Evolutionary conservation across 1,140 invertebrate genomes (phyloP), one percentile per base, ranked within the genome.

Genomic region (Aphis gossypii): DNA sequence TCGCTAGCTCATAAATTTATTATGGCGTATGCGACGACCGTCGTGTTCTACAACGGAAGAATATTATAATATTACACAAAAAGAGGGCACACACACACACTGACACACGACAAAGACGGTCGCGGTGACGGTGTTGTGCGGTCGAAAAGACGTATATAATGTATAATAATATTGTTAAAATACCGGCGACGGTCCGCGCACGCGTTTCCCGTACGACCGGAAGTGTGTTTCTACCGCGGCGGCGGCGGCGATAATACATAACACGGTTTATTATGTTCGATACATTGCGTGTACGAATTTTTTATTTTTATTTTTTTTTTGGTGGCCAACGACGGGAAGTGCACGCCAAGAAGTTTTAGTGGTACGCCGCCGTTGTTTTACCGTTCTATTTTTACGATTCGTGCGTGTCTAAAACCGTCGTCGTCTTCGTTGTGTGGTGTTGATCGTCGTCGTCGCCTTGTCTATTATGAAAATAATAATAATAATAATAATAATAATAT

Each of bases 351-450:
- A 90, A 90, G 54, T 60, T 60, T 90, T 20, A 2, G 44, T 48
- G 38, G 41, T 35, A 54, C 87, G 48, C 30, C 38, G 18, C 44
- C n/a, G 87, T 54, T 89, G 46, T 89, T 89, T 54, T 90, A 60
- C 88, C 89, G 89, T 90, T 90, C 89, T 90, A 90, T 90, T 90
- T 90, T 60, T 90, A 90, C 54, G 54, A 41, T 38, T 23, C 51
- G 88, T n/a, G 38, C 54, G 89, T 68, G 38, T 90, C 54, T 90
- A 90, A 90, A 68, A 90, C 54, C 54, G 89, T 90, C 51, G 18
- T 48, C n/a, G 87, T 90, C 51, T 51, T 38, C 87, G 51, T 89
- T 87, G 46, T 87, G 86, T 48, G 86, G 30, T 48, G 86, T 48
- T 35, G 46, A 48, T 51, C 48, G n/a, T 20, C 83, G 83, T 54